Base-by-base conservation (phyloP, 2,888 invertebrate genomes). In the Timandra comae region DNA sequence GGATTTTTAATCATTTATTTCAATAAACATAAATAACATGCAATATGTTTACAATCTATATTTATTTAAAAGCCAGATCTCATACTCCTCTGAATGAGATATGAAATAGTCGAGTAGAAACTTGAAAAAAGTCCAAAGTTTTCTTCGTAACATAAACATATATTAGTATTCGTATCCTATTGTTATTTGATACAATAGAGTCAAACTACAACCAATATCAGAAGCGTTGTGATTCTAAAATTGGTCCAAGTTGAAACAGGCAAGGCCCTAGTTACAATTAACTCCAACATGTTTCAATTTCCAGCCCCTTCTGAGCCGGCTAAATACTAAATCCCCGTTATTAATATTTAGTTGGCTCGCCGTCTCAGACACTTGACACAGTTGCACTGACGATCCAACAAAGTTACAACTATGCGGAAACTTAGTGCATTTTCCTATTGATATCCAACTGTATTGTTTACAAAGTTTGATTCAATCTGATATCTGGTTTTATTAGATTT, bases 241-340 rank as follows among this genome's bases (percentile, higher is more conserved):
- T 64, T 50, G 51, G 46, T 42, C 51, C 43, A 50, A 49, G 55
- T 43, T 55, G 49, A 47, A 49, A 56, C 53, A 56, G 46, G 58
- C 53, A 57, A 52, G 55, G 46, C 49, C 57, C 67, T 58, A 59
- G 67, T 71, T 60, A 67, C 74, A 78, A 78, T 79, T 78, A 77
- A 77, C 73, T 72, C 56, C 59, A 66, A 76, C 78, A 79, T 77
- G 76, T 79, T 79, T 73, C 73, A 77, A 77, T 79, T 78, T 74
- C 65, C 63, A 74, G 65, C 65, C 59, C 56, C 61, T 56, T 56
- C 63, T 69, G 52, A 61, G 63, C 9, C 11, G 65, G 63, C 62
- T 60, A 59, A 60, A 61, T 62, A 58, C 56, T 56, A 54, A 67
- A 65, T 57, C 56, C 60, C 51, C 43, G 57, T 63, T 69, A 71